These are phyloP conservation scores for Hydrozoanthus tunicans DNA, from an alignment of 64 coral and sea anemone species.

Conservation along the genomic window DNA sequence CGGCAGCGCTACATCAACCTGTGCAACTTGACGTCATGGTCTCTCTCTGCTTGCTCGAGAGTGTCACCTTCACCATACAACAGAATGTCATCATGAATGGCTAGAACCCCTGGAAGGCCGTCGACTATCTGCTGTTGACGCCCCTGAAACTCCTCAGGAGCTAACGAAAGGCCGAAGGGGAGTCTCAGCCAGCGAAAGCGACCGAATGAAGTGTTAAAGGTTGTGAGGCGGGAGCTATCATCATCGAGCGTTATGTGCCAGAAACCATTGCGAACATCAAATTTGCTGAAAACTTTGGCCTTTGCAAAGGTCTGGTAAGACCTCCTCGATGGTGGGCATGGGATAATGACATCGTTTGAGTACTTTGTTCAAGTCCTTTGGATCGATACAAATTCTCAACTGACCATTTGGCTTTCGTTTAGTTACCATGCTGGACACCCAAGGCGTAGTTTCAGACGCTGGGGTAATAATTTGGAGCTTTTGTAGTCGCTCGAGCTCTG, in stretches of 20 bases:
- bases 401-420: conserved; percentile 6
- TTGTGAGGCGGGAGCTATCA: background rate
- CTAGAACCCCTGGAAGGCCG: background rate
- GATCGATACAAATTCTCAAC: conserved; percentile 28
- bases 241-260: no score
- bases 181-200: no score
- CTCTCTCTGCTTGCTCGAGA: no score
- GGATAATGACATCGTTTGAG: conserved; percentile 31
- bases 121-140: background rate
- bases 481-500: background rate
- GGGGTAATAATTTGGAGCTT: background rate
- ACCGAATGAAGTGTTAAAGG: conserved; percentile 23
- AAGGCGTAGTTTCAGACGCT: conserved; percentile 12
- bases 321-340: background rate
- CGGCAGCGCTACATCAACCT: conserved; percentile 14
- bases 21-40: background rate
- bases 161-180: no score
- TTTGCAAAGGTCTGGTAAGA: background rate
- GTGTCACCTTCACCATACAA: no score
- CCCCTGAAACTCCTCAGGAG: no score
- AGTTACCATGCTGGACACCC: conserved; percentile 26
- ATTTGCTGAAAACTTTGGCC: conserved; percentile 39
- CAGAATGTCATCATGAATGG: background rate
- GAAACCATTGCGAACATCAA: background rate
- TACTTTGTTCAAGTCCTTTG: conserved; percentile 31